These are phyloP conservation scores for Panthera uncia DNA, from an alignment of 2,113 vertebrate genomes.

Conservation along the genomic window DNA sequence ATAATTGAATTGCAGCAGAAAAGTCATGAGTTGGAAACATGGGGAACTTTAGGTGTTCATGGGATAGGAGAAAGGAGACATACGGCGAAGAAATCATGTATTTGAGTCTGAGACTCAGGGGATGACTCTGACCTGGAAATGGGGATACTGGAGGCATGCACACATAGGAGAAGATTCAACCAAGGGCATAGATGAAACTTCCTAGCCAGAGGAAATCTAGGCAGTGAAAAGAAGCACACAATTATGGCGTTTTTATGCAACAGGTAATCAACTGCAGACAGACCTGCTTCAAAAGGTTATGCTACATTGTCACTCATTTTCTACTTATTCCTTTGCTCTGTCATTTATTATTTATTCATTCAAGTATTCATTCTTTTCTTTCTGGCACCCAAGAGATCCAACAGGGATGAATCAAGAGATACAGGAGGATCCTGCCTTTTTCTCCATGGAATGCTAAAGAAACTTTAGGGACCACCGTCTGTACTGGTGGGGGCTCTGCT, in stretches of 20 bases:
- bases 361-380: background rate
- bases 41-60: background rate
- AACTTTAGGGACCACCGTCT: background rate
- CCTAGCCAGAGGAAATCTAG: no score
- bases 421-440: background rate
- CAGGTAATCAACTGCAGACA: fast-evolving
- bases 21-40: background rate
- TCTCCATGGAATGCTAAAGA: background rate
- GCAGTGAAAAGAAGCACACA: background rate
- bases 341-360: background rate
- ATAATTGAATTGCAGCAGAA: background rate
- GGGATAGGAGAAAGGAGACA: background rate
- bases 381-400: background rate
- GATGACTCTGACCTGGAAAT: background rate
- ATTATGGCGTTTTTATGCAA: fast-evolving
- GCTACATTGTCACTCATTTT: background rate
- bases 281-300: background rate
- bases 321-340: background rate
- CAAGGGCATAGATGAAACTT: background rate
- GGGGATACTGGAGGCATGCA: background rate
- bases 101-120: background rate
- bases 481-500: background rate
- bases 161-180: fast-evolving
- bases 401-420: background rate
- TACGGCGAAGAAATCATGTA: background rate